These are phyloP conservation scores for Marmota monax DNA, from an alignment of 2,113 vertebrate species.

Conservation along the genomic window DNA sequence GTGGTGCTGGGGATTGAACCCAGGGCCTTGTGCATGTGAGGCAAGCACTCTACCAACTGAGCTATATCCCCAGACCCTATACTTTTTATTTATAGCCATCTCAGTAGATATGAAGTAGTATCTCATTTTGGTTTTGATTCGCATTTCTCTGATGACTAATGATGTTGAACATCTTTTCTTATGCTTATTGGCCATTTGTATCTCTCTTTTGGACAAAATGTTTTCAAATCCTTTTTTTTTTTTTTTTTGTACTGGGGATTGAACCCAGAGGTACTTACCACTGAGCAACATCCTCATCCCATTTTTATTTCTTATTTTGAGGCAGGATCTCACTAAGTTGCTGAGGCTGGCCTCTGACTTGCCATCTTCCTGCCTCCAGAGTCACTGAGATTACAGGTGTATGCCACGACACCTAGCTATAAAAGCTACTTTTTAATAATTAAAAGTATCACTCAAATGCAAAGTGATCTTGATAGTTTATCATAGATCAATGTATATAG, in stretches of 20 bases:
- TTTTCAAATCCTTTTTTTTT: neutral
- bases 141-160: neutral
- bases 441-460: neutral
- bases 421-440: neutral
- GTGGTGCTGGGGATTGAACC: too few relatives aligned
- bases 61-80: too few relatives aligned
- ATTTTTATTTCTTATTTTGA: neutral
- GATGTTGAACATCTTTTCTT: neutral
- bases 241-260: neutral
- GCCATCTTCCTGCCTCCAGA: neutral
- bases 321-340: neutral
- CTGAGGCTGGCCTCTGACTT: neutral
- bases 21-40: too few relatives aligned
- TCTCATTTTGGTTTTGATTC: constrained; percentile 23
- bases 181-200: constrained; percentile 12
- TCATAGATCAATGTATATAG: neutral
- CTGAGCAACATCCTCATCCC: neutral
- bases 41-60: too few relatives aligned
- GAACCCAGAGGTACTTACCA: neutral
- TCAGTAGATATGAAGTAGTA: neutral
- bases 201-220: neutral
- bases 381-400: neutral
- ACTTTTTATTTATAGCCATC: neutral
- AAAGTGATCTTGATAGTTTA: neutral
- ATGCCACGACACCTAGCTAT: neutral